A percentile compares a stretch with the other conserved stretches of the same genome.
Evolutionary conservation across 2,113 vertebrate genomes (phyloP).

Genomic region (Pristiophorus japonicus): DNA sequence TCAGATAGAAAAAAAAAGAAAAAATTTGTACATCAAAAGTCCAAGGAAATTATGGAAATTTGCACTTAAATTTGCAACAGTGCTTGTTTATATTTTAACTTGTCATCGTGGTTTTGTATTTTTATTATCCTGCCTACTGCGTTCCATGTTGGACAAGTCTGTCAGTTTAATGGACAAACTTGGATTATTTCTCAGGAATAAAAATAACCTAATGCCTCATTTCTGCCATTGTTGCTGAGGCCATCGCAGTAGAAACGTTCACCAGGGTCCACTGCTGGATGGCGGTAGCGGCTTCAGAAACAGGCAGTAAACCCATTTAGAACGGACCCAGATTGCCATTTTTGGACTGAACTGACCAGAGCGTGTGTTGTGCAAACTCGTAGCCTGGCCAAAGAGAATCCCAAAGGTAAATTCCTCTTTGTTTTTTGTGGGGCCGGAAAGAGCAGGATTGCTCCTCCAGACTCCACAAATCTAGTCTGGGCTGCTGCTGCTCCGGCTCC

Average conservation of each 20-base stretch:
- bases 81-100: neutral
- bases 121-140: neutral
- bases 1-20: neutral
- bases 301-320: neutral
- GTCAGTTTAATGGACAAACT: neutral
- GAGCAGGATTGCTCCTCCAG: neutral
- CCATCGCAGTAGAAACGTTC: neutral
- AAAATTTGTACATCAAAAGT: neutral
- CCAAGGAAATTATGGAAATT: neutral
- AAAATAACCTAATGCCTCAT: neutral
- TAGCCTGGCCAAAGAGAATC: neutral
- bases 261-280: neutral
- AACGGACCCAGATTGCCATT: neutral
- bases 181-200: neutral
- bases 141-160: neutral
- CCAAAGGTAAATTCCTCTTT: neutral
- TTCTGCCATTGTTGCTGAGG: neutral
- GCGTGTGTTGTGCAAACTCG: too few species aligned
- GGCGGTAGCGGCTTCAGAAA: neutral
- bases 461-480: neutral
- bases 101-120: neutral
- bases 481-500: neutral
- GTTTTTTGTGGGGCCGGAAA: neutral
- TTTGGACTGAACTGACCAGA: neutral
- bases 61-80: neutral